A percentile compares a stretch with the other conserved stretches of the same genome.
These are phyloP conservation scores for Saccostrea glomerata DNA, from an alignment of 1,140 invertebrate species.

Conservation along the genomic window DNA sequence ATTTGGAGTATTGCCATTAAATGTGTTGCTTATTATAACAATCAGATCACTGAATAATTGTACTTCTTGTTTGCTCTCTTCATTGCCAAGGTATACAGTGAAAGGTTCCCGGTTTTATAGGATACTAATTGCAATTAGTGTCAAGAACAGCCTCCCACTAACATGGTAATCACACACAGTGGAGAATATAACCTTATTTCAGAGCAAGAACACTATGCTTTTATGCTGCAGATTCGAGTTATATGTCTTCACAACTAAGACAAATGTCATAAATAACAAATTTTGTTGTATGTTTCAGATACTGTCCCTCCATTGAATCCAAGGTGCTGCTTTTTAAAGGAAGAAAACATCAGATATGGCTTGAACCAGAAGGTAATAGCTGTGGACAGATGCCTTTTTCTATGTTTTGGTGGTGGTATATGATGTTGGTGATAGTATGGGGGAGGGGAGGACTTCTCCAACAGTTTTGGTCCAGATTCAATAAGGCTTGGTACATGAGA, in stretches of 20 bases:
- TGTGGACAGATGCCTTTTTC: background rate
- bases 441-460: too few relatives aligned
- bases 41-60: background rate
- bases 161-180: background rate
- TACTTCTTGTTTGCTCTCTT: background rate
- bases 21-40: background rate
- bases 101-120: background rate
- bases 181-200: background rate
- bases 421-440: too few relatives aligned
- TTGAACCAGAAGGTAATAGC: conserved; percentile 91
- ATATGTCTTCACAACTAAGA: background rate
- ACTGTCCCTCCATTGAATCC: conserved; percentile 96
- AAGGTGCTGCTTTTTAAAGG: conserved; percentile 89
- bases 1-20: background rate
- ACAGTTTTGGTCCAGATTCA: too few relatives aligned
- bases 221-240: background rate
- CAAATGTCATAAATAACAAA: background rate
- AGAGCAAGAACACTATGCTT: background rate
- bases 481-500: too few relatives aligned
- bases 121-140: conserved; percentile 31
- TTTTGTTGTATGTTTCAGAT: conserved; percentile 77
- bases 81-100: background rate
- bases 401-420: too few relatives aligned
- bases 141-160: conserved; percentile 4
- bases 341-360: conserved; percentile 88